A percentile compares a stretch with the other conserved stretches of the same genome.
Evolutionary conservation across 1,140 invertebrate species (phyloP).

Genomic region (Danaus melanippus): DNA sequence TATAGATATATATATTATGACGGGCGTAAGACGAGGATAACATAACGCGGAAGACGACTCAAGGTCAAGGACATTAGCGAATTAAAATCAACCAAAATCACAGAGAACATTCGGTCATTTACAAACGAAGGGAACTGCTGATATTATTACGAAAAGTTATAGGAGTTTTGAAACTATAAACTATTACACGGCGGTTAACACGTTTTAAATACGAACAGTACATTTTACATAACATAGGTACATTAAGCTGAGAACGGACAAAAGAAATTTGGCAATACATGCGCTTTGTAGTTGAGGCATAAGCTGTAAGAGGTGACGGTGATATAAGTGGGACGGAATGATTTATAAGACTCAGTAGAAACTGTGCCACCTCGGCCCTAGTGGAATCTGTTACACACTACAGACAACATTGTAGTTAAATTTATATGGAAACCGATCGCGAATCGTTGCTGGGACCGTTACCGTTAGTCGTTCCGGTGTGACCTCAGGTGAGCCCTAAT

Average conservation of each 20-base stretch:
- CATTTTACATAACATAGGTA: too few relatives aligned
- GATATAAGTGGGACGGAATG: slow-evolving; percentile 62
- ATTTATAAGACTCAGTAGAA: slow-evolving; percentile 62
- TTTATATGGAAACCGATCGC: slow-evolving; percentile 50
- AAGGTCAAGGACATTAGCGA: too few relatives aligned
- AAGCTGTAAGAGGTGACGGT: slow-evolving; percentile 24
- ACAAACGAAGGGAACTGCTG: too few relatives aligned
- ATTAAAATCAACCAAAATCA: too few relatives aligned
- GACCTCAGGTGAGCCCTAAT: slow-evolving; percentile 55
- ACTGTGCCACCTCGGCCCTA: slow-evolving; percentile 61
- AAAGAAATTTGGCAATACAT: slow-evolving; percentile 41
- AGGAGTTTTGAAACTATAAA: slow-evolving; percentile 43
- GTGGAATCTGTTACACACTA: slow-evolving; percentile 31
- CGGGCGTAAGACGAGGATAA: slow-evolving; percentile 61
- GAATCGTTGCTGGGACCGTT: slow-evolving; percentile 15
- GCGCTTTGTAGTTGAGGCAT: slow-evolving; percentile 53
- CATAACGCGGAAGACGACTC: slow-evolving; percentile 11
- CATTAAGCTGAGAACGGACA: slow-evolving; percentile 1
- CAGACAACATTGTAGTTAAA: slow-evolving; percentile 47
- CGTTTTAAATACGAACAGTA: slow-evolving; percentile 58
- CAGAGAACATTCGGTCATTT: too few relatives aligned
- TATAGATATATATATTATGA: slow-evolving; percentile 24
- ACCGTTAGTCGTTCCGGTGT: slow-evolving; percentile 29
- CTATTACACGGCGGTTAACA: slow-evolving; percentile 34
- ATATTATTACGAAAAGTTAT: too few relatives aligned